Evolutionary conservation across 53 echinoderm and acorn worm species (phyloP), one percentile per base, ranked within the genome.

Genomic region (Actinopyga echinites): DNA sequence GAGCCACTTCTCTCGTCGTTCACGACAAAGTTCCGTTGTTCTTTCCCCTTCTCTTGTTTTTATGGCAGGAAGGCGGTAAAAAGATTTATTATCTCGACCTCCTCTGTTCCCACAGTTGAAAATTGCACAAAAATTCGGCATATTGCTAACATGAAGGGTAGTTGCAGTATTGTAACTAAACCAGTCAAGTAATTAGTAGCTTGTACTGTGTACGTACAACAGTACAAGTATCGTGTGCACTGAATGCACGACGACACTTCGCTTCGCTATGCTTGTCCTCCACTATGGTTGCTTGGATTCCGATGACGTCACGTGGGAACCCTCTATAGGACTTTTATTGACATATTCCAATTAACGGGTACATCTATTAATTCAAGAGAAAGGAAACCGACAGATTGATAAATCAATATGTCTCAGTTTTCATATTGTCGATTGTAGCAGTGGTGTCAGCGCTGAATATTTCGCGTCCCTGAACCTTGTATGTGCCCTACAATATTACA

Each of bases 301-400:
- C 4, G 21, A 44, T 75, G 75, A 75, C 75, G 75, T 75, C 75
- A 75, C 75, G 29, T 75, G 75, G 38, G 38, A 75, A 36, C 49
- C 15, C 75, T 74, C 75, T 66, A 66, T 64, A 64, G 55, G 10
- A 54, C 19, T 12, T 12, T 19, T 54, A 19, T 54, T 54, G 55
- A n/a, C n/a, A n/a, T n/a, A n/a, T n/a, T n/a, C n/a, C n/a, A n/a
- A n/a, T n/a, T n/a, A n/a, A n/a, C n/a, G n/a, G n/a, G n/a, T n/a
- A n/a, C n/a, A n/a, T n/a, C n/a, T n/a, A n/a, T n/a, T n/a, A n/a
- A n/a, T n/a, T n/a, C n/a, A n/a, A n/a, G n/a, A n/a, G n/a, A n/a
- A n/a, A n/a, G n/a, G n/a, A n/a, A n/a, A n/a, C n/a, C n/a, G n/a
- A n/a, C n/a, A n/a, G n/a, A n/a, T n/a, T n/a, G n/a, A n/a, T n/a